A percentile compares a stretch with the other conserved stretches of the same genome.
These are phyloP conservation scores for Caenorhabditis elegans DNA, from an alignment of 1,140 invertebrate genomes.

Conservation along the genomic window WBcel235 BX284604.4:7418501-7419000, in stretches of 20 bases:
- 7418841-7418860: no score
- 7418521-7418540: background rate
- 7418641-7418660: slow-evolving; percentile 31
- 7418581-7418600: background rate
- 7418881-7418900: no score
- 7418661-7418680: slow-evolving; percentile 29
- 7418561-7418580: background rate
- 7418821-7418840: no score
- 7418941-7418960: no score
- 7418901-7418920: no score
- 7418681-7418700: slow-evolving; percentile 30
- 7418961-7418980: no score
- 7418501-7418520: slow-evolving; percentile 1
- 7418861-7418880: no score
- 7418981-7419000: no score
- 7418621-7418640: slow-evolving; percentile 29
- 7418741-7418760: background rate
- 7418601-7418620: background rate
- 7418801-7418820: no score
- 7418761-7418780: no score
- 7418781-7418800: no score
- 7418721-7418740: background rate
- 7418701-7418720: slow-evolving; percentile 16
- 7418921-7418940: no score
- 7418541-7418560: background rate